Evolutionary conservation across 2,797 vertebrate genomes (phyloP).

Genomic region (Microchirus variegatus): DNA sequence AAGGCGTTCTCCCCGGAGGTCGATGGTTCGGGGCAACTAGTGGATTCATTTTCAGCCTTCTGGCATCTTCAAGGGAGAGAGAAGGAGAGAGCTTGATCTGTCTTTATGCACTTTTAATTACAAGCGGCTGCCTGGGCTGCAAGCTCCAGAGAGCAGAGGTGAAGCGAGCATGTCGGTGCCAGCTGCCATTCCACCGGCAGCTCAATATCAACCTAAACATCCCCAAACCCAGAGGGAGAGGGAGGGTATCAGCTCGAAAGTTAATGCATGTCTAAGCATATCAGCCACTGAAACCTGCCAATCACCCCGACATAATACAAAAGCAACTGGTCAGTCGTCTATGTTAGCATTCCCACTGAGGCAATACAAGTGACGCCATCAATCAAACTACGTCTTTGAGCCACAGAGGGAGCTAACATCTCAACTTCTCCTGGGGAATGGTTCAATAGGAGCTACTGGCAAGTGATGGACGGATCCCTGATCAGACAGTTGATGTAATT

Average conservation of each 20-base stretch:
- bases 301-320: constrained; percentile 38
- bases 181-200: constrained; percentile 57
- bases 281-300: constrained; percentile 65
- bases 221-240: constrained; percentile 25
- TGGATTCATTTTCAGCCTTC: constrained; percentile 31
- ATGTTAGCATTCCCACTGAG: constrained; percentile 43
- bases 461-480: constrained; percentile 48
- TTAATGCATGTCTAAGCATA: constrained; percentile 63
- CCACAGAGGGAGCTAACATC: constrained; percentile 31
- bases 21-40: background rate
- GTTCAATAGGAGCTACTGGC: constrained; percentile 38
- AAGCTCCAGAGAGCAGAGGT: constrained; percentile 65
- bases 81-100: constrained; percentile 51
- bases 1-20: constrained; percentile 10
- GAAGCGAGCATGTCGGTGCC: constrained; percentile 49
- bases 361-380: constrained; percentile 49
- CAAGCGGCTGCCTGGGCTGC: constrained; percentile 53
- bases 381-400: constrained; percentile 45
- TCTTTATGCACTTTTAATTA: constrained; percentile 72
- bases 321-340: constrained; percentile 52
- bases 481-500: constrained; percentile 42
- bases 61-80: constrained; percentile 36
- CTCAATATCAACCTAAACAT: constrained; percentile 69
- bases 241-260: constrained; percentile 14
- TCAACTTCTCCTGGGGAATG: constrained; percentile 30